A percentile compares a stretch with the other conserved stretches of the same genome.
Evolutionary conservation across 2,797 vertebrate genomes (phyloP).

Genomic region (Muscicapa comitata): DNA sequence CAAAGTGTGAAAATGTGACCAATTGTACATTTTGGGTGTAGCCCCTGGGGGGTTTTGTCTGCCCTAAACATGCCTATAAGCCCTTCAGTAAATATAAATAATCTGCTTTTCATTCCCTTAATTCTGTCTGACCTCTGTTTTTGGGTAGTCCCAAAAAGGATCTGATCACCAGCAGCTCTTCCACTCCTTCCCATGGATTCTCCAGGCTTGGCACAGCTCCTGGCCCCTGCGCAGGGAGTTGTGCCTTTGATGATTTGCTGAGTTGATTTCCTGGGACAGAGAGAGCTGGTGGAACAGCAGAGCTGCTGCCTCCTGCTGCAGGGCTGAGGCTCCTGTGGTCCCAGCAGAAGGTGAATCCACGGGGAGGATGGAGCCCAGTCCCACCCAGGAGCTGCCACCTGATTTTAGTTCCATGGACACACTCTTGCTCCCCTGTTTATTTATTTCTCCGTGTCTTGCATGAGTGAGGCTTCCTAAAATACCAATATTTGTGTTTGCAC

Average conservation of each 20-base stretch:
- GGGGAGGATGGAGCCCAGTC: not conserved
- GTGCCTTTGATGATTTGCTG: not conserved
- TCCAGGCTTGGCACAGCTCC: not conserved
- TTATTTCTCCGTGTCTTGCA: not conserved
- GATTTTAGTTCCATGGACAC: accelerated
- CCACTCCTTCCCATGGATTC: not conserved
- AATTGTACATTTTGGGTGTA: not conserved
- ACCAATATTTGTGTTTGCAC: not conserved
- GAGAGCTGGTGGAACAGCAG: not conserved
- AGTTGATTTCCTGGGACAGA: not conserved
- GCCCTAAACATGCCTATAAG: not conserved
- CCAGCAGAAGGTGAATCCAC: not conserved
- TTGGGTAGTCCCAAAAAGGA: not conserved
- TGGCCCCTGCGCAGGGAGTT: not conserved
- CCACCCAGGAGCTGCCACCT: not conserved
- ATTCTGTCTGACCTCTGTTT: not conserved
- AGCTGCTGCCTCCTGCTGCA: not conserved
- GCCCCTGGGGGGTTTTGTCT: not conserved
- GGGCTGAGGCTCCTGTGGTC: not conserved
- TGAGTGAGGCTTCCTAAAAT: not conserved
- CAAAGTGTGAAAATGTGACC: too few relatives aligned
- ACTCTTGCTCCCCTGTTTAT: not conserved
- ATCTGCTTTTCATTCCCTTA: not conserved
- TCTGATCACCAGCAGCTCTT: not conserved
- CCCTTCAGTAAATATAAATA: not conserved